Conservation (phyloP, 2,113 vertebrate genomes). For the Phyllostomus hastatus region DNA sequence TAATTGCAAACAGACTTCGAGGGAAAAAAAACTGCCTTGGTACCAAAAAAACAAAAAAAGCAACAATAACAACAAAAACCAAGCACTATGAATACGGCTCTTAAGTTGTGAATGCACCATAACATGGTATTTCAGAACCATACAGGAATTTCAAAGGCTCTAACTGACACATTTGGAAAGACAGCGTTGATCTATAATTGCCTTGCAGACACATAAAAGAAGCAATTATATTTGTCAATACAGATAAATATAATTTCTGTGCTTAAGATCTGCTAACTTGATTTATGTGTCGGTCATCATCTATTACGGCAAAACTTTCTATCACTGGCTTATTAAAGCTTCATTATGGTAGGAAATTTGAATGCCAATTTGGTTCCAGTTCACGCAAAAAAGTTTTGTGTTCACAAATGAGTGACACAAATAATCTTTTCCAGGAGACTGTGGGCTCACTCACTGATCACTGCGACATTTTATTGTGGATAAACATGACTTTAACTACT, state of each 20-base stretch:
- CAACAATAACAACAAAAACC: neutral
- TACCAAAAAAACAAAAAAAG: neutral
- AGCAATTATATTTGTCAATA: constrained; percentile 75
- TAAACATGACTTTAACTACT: neutral
- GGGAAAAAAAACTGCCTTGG: neutral
- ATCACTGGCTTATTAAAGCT: constrained; percentile 73
- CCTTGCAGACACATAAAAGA: constrained; percentile 65
- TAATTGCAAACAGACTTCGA: neutral
- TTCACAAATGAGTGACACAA: constrained; percentile 59
- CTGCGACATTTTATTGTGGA: neutral
- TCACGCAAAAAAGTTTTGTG: constrained; percentile 42
- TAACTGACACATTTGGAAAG: constrained; percentile 48
- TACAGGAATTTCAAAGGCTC: constrained; percentile 42
- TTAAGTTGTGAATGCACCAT: neutral
- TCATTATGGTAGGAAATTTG: constrained; percentile 69
- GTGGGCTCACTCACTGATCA: constrained; percentile 49
- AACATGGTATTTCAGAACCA: neutral
- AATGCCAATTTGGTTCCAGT: constrained; percentile 64
- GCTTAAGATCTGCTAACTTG: constrained; percentile 73
- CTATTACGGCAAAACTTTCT: constrained; percentile 69
- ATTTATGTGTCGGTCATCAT: constrained; percentile 73
- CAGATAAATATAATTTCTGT: constrained; percentile 71
- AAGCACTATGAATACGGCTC: neutral
- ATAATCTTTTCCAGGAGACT: constrained; percentile 15
- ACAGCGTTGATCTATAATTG: constrained; percentile 69